Conservation (phyloP, 2,113 vertebrate genomes). For the Myotis lucifugus region DNA sequence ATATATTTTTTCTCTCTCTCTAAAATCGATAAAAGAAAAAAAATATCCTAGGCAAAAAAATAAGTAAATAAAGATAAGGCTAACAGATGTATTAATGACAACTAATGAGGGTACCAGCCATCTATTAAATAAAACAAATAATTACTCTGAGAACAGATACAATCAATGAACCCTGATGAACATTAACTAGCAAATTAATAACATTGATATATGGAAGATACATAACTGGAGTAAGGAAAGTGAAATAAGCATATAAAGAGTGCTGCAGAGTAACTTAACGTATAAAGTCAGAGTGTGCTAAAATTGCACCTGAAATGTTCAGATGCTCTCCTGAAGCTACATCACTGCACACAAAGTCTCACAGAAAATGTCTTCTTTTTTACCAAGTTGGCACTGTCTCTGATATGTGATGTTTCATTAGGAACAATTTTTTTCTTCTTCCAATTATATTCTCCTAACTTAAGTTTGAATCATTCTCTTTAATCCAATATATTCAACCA, state of each 20-base stretch:
- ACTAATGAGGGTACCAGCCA: neutral
- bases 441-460: neutral
- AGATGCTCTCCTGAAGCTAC: neutral
- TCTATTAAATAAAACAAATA: conserved; percentile 10
- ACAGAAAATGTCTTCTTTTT: neutral
- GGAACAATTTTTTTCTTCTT: neutral
- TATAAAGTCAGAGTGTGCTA: neutral
- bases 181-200: neutral
- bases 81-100: neutral
- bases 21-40: neutral
- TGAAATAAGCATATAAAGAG: neutral
- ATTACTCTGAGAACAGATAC: neutral
- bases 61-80: neutral
- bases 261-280: neutral
- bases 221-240: neutral
- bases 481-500: neutral
- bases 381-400: neutral
- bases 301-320: neutral
- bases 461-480: neutral
- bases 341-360: neutral
- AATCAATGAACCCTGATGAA: neutral
- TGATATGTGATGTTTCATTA: neutral
- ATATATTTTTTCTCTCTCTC: neutral
- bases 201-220: neutral
- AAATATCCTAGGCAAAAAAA: neutral